A percentile compares a stretch with the other conserved stretches of the same genome.
phyloP scores from a whole-genome alignment of 2,888 invertebrate species.

The Heteromyza rotundicornis region DNA sequence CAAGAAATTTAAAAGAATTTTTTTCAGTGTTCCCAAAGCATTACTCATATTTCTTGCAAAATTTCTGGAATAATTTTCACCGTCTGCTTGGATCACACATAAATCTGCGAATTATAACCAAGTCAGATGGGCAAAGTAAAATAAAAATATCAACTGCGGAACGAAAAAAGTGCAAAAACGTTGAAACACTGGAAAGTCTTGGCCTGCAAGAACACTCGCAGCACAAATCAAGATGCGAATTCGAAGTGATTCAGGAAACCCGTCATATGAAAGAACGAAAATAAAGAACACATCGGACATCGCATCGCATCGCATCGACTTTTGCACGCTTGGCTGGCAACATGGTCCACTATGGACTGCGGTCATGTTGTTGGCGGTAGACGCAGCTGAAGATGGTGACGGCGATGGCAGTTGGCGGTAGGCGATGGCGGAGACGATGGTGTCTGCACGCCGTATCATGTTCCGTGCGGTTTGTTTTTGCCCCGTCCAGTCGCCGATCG shows the following conservation, averaged over 20 bases:
- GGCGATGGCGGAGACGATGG: not conserved
- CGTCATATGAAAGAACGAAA: not conserved
- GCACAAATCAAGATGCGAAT: slow-evolving; percentile 1
- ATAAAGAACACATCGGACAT: not conserved
- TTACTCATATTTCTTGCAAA: not conserved
- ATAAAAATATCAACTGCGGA: too few species aligned
- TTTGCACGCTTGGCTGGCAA: not conserved
- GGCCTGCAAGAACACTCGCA: not conserved
- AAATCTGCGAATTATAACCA: not conserved
- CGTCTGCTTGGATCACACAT: not conserved
- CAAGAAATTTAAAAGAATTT: too few species aligned
- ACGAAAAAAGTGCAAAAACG: too few species aligned
- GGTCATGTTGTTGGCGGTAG: too few species aligned
- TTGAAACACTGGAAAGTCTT: not conserved
- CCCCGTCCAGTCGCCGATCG: not conserved
- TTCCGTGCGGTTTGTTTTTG: not conserved
- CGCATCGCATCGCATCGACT: not conserved
- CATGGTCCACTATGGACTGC: too few species aligned
- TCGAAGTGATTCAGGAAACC: not conserved
- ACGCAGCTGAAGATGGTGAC: too few species aligned
- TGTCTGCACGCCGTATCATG: not conserved
- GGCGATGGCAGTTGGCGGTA: not conserved
- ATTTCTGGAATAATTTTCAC: not conserved
- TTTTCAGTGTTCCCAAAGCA: too few species aligned
- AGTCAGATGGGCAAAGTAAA: not conserved